Evolutionary conservation across 2,113 vertebrate species (phyloP), one percentile per base, ranked within the genome.

Genomic region (Strix uralensis): DNA sequence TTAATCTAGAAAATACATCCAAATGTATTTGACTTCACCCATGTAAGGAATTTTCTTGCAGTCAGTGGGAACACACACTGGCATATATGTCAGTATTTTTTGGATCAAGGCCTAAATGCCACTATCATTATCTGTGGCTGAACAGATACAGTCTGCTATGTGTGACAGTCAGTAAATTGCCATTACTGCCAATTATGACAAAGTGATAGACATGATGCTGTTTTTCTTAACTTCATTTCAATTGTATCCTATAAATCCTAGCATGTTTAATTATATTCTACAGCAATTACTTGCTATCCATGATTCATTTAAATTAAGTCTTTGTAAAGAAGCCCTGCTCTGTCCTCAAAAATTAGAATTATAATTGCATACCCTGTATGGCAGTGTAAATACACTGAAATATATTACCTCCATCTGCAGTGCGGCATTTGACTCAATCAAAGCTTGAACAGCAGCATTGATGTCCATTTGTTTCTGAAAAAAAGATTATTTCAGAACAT

Each of bases 321-420:
- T 97, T 92, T 88, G 40, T 78, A 92, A 96, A 86, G 54, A 96
- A 92, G 47, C 14, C 8, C 38, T 72, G 66, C 57, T 94, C 88
- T 88, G 46, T 58, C 23, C 61, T 32, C 34, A 94, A 90, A 86
- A 59, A 67, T 18, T 7, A 88, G 44, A 80, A 85, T 77, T 88
- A 59, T 74, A 96, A 95, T 73, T 96, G 47, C 67, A 72, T 75
- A 86, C 11, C 26, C 66, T 71, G 9, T 47, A 58, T 94, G 84
- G 92, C 38, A 96, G 59, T 22, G 42, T 91, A 97, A 97, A 94
- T 59, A 93, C 58, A 91, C 17, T 67, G n/a, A 96, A 88, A 96
- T 81, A 75, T 65, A 79, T 98, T 98, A 99, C 99, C 99, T 99
- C 99, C 86, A 98, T 98, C 96, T 98, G 98, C 77, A 98, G 88